Conservation (phyloP, 2,113 vertebrate species). For the Rhadina sibilatrix region DNA sequence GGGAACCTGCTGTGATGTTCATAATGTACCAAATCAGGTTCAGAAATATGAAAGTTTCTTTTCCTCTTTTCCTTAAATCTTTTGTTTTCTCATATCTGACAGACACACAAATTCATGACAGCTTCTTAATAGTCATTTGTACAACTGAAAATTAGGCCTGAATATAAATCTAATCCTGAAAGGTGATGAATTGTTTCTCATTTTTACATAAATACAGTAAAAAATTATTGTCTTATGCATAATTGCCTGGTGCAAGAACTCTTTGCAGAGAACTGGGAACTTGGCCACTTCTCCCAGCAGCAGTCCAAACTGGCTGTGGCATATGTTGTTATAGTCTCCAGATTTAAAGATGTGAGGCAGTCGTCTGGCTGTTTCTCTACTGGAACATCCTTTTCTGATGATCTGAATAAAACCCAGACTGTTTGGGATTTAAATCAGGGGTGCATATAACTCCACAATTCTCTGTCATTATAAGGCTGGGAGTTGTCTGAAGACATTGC, state of each 20-base stretch:
- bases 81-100: neutral
- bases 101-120: neutral
- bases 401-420: neutral
- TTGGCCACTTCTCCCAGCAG: neutral
- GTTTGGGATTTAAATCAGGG: neutral
- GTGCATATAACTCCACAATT: neutral
- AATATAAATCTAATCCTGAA: neutral
- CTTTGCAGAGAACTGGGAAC: neutral
- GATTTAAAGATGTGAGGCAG: neutral
- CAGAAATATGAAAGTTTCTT: neutral
- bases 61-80: neutral
- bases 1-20: slow-evolving; percentile 27
- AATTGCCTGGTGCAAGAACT: neutral
- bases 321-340: neutral
- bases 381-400: neutral
- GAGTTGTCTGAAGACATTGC: slow-evolving; percentile 26
- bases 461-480: neutral
- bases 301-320: neutral
- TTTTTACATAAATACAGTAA: neutral
- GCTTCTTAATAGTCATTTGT: neutral
- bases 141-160: neutral
- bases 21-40: neutral
- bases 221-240: neutral
- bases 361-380: neutral
- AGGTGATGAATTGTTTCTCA: neutral